Base-by-base conservation (phyloP, 2,113 vertebrate species). In the Mesocricetus auratus region DNA sequence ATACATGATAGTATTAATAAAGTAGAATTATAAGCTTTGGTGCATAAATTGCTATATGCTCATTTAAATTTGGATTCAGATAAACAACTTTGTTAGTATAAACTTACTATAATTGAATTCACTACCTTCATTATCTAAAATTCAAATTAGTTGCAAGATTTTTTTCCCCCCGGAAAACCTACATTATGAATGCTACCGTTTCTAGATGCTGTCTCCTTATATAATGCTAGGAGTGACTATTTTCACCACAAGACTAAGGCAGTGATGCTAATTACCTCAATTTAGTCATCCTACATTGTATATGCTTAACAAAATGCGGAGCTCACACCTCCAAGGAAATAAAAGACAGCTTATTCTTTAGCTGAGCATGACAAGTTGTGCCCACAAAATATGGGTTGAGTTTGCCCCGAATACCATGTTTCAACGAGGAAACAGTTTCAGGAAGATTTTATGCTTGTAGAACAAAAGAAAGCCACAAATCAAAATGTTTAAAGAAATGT, bases 61-160 rank as follows among this genome's bases (percentile, higher is more conserved):
- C 24, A 60, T 15, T 93, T 90, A 87, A 4, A 91, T 71, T 81
- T 93, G 42, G 58, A 81, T 94, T 95, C 68, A 92, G 47, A 50
- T 91, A 88, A 93, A 71, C 17, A 93, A 66, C 4, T 24, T 62
- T 13, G 19, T 96, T 85, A 56, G 2, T 79, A 17, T 91, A 92
- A 39, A 4, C 68, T 62, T 87, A 17, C 21, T 93, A 87, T 96
- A 83, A 74, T 42, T 50, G 64, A 73, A 33, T 77, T 83, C 10
- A 45, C n/a, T 69, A 45, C 69, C 2, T 36, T 83, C 10, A 53
- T 42, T 69, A 58, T 75, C 2, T 24, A 56, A 88, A 90, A 73
- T 92, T 93, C 22, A 74, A 78, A 95, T 89, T 92, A 68, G 42
- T 66, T 83, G 22, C 53, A 2, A 87, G 29, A 56, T 56, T 17